Evolutionary conservation across 2,888 invertebrate genomes (phyloP).

Genomic region (Metacarcinus magister): DNA sequence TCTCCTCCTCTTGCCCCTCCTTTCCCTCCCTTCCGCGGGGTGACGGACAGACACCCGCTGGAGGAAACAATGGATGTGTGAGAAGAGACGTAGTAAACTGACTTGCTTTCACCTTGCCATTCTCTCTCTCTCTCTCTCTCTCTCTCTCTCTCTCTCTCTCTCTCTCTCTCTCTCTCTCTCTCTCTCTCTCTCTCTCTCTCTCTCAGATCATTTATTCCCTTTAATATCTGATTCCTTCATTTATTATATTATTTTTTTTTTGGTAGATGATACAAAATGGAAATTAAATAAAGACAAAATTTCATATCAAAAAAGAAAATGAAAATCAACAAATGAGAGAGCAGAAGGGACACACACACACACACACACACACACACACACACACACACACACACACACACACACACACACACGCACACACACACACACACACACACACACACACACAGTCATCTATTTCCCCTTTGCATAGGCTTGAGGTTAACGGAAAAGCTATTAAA

Average conservation of each 20-base stretch:
- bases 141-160: constrained; percentile 62
- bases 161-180: constrained; percentile 56
- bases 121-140: background rate
- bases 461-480: background rate
- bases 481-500: background rate
- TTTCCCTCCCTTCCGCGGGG: background rate
- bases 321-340: background rate
- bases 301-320: background rate
- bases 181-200: constrained; percentile 16
- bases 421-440: constrained; percentile 45
- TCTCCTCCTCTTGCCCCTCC: background rate
- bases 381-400: background rate
- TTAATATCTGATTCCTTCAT: constrained; percentile 10
- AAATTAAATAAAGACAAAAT: background rate
- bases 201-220: background rate
- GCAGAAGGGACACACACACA: background rate
- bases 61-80: constrained; percentile 54
- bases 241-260: no score
- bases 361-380: no score
- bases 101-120: no score
- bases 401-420: constrained; percentile 32
- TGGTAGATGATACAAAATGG: background rate
- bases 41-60: background rate
- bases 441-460: background rate
- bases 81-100: background rate